These are phyloP conservation scores for Rhagologus leucostigma DNA, from an alignment of 2,113 vertebrate genomes.

Conservation along the genomic window DNA sequence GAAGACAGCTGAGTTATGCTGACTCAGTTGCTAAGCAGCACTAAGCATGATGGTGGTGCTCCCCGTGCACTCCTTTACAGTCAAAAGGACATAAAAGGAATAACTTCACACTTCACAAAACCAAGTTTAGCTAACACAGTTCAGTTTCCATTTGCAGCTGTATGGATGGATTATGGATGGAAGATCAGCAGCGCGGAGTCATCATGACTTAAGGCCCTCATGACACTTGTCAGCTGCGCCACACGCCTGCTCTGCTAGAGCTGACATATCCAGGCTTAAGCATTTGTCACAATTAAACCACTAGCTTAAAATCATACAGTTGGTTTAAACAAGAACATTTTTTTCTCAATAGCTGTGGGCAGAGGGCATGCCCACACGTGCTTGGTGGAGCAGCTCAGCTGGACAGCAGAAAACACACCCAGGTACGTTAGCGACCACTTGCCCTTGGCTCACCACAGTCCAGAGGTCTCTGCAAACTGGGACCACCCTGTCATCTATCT, in stretches of 20 bases:
- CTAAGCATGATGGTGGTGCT: background rate
- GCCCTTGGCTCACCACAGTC: background rate
- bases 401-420: background rate
- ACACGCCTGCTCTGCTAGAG: background rate
- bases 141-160: background rate
- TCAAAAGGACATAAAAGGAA: background rate
- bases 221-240: background rate
- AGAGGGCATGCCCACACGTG: rapidly evolving
- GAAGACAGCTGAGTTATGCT: background rate
- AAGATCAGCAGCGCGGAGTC: background rate
- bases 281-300: background rate
- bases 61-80: background rate
- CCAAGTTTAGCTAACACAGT: background rate
- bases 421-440: rapidly evolving
- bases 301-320: background rate
- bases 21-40: background rate
- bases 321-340: background rate
- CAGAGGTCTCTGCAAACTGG: background rate
- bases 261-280: background rate
- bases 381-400: background rate
- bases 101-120: background rate
- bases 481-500: background rate
- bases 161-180: background rate
- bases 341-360: background rate
- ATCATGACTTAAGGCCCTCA: background rate